These are phyloP conservation scores for Drosophila merina DNA, from an alignment of 2,888 invertebrate genomes.

Conservation along the genomic window DNA sequence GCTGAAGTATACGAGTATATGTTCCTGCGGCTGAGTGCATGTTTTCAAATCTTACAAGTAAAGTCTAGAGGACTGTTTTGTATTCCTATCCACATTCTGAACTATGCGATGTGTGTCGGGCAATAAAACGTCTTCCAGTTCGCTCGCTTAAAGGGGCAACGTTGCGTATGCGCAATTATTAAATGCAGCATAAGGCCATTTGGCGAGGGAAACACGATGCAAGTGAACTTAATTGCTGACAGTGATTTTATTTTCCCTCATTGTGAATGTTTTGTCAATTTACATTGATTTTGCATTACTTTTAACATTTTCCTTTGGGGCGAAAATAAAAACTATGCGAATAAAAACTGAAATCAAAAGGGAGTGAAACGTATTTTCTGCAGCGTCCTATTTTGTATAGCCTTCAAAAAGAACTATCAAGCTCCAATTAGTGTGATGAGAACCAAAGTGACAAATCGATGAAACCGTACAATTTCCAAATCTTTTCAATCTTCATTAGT, in stretches of 20 bases:
- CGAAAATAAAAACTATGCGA: conserved; percentile 20
- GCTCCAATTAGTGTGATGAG: conserved; percentile 1
- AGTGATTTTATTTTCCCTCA: background rate
- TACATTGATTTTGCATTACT: conserved; percentile 11
- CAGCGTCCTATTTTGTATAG: background rate
- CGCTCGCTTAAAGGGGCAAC: conserved; percentile 64
- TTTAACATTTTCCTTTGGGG: conserved; percentile 36
- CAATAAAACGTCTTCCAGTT: conserved; percentile 43
- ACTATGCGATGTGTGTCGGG: conserved; percentile 40
- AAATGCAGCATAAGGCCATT: conserved; percentile 68
- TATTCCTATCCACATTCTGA: conserved; percentile 20
- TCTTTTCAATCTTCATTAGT: conserved; percentile 35
- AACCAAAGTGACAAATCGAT: background rate
- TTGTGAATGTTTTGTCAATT: conserved; percentile 33
- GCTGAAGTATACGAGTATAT: conserved; percentile 11
- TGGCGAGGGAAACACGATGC: conserved; percentile 33
- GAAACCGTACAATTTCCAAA: conserved; percentile 13
- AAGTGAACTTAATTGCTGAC: conserved; percentile 36
- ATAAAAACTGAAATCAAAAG: background rate
- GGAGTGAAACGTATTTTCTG: background rate
- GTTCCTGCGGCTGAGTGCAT: conserved; percentile 13
- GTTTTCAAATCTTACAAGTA: conserved; percentile 27
- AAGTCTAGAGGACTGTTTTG: conserved; percentile 5
- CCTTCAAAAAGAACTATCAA: background rate
- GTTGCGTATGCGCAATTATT: conserved; percentile 75